A percentile compares a stretch with the other conserved stretches of the same genome.
Conservation (phyloP, 2,113 vertebrate genomes). For the Trichechus manatus region DNA sequence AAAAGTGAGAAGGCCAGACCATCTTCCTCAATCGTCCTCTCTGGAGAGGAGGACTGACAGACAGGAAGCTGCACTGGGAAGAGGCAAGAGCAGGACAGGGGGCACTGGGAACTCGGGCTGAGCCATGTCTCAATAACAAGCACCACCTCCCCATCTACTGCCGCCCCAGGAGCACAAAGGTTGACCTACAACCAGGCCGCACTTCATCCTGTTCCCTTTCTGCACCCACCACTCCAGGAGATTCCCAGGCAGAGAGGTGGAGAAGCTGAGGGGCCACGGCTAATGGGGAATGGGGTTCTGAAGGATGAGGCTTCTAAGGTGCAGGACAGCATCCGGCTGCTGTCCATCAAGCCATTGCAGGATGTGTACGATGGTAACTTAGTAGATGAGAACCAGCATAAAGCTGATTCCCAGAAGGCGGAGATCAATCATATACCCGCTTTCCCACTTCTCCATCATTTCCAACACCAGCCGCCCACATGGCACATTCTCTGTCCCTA, state of each 20-base stretch:
- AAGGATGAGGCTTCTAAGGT: not conserved
- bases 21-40: not conserved
- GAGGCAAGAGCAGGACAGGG: not conserved
- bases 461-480: too few relatives aligned
- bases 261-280: not conserved
- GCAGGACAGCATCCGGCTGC: not conserved
- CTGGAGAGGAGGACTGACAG: not conserved
- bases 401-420: too few relatives aligned
- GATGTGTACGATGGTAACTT: not conserved
- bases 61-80: not conserved
- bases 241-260: not conserved
- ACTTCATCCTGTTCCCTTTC: not conserved
- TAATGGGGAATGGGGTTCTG: not conserved
- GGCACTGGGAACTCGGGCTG: rapidly evolving
- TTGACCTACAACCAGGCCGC: not conserved
- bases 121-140: not conserved
- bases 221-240: not conserved
- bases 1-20: not conserved
- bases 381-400: too few relatives aligned
- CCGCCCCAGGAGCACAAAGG: not conserved
- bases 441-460: too few relatives aligned
- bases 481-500: too few relatives aligned
- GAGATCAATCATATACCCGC: too few relatives aligned
- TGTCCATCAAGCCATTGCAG: not conserved
- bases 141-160: not conserved